A percentile compares a stretch with the other conserved stretches of the same genome.
Conservation (phyloP, 2,888 invertebrate genomes). For the Oscheius sp. region DNA sequence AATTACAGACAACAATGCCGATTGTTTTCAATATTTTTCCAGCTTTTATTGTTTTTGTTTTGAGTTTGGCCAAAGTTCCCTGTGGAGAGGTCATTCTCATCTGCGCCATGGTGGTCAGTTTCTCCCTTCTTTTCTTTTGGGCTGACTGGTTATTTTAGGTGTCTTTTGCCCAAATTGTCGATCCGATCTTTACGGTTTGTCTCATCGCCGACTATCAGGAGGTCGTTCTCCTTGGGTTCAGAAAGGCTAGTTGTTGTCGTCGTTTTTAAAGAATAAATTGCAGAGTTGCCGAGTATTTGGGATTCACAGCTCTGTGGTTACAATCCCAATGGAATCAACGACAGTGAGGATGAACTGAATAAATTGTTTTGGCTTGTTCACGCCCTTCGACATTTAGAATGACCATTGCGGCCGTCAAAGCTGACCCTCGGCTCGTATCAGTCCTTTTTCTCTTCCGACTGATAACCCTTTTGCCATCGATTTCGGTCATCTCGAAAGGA, state of each 20-base stretch:
- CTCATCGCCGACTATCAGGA: not conserved
- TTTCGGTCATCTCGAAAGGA: constrained; percentile 6
- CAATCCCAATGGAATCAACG: not conserved
- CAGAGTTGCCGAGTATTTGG: not conserved
- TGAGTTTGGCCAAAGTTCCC: not conserved
- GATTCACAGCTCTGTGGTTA: not conserved
- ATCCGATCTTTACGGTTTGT: not conserved
- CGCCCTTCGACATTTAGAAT: not conserved
- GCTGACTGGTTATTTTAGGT: not conserved
- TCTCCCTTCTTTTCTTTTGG: not conserved
- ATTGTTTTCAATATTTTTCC: not conserved
- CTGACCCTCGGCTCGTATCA: not conserved
- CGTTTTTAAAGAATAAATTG: not conserved
- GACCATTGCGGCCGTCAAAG: not conserved
- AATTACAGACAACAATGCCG: not conserved
- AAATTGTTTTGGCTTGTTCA: not conserved
- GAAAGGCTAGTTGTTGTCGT: not conserved
- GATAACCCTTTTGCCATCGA: constrained; percentile 21
- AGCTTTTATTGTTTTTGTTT: not conserved
- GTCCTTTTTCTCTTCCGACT: not conserved
- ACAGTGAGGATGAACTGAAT: not conserved
- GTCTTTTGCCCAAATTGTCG: not conserved
- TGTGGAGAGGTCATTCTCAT: not conserved
- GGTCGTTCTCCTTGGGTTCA: not conserved
- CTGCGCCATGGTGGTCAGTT: not conserved